phyloP scores from a whole-genome alignment of 2,797 vertebrate species.

The Epinephelus coioides region DNA sequence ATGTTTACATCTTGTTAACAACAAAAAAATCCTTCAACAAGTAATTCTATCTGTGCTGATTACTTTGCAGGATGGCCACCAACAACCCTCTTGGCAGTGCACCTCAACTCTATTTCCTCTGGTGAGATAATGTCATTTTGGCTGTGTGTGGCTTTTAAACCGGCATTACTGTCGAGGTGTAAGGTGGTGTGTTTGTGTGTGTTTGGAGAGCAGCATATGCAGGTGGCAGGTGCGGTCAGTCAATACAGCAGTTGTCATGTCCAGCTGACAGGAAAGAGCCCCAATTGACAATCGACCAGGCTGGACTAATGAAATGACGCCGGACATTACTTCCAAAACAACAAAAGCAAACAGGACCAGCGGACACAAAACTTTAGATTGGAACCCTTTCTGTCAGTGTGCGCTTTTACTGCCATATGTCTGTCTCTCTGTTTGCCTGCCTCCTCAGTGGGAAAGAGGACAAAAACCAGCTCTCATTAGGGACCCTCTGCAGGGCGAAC shows the following conservation, averaged over 20 bases:
- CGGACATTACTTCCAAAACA: constrained; percentile 36
- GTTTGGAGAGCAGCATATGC: constrained; percentile 29
- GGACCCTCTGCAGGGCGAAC: constrained; percentile 32
- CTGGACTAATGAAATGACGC: constrained; percentile 32
- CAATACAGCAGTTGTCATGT: constrained; percentile 32
- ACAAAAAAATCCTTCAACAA: neutral
- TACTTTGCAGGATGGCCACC: constrained; percentile 21
- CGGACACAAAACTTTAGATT: constrained; percentile 29
- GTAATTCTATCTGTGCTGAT: constrained; percentile 39
- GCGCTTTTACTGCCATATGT: neutral
- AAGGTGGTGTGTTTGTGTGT: constrained; percentile 23
- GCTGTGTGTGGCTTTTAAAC: constrained; percentile 42
- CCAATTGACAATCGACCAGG: constrained; percentile 35
- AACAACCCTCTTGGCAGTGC: constrained; percentile 36
- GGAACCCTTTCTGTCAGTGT: constrained; percentile 16
- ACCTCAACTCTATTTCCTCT: constrained; percentile 57
- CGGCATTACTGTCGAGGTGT: neutral
- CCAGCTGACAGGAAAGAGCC: constrained; percentile 47
- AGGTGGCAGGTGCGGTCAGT: constrained; percentile 46
- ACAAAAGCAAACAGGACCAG: constrained; percentile 5
- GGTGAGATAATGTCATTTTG: constrained; percentile 64
- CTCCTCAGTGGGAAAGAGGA: constrained; percentile 16
- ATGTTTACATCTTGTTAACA: constrained; percentile 18
- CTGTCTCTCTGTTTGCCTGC: constrained; percentile 16
- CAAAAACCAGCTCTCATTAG: constrained; percentile 55